phyloP scores from a whole-genome alignment of 2,113 vertebrate species.

The Smithornis capensis region DNA sequence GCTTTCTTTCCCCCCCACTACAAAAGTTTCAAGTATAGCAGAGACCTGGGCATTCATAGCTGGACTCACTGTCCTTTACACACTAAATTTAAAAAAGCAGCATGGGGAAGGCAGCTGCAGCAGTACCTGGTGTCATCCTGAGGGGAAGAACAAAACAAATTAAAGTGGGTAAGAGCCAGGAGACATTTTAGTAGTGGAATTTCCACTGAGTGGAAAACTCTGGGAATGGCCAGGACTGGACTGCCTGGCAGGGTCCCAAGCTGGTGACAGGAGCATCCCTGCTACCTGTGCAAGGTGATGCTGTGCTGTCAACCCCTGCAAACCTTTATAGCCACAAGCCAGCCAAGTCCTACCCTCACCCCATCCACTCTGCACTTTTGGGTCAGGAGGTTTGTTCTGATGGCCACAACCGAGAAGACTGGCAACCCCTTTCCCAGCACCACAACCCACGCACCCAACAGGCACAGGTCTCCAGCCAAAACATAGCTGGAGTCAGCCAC shows the following conservation, averaged over 20 bases:
- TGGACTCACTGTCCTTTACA: slow-evolving; percentile 66
- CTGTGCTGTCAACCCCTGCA: not conserved
- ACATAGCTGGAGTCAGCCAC: not conserved
- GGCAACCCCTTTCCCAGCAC: not conserved
- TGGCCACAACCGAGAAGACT: not conserved
- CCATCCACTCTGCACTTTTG: not conserved
- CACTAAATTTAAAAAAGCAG: slow-evolving; percentile 56
- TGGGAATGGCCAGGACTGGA: not conserved
- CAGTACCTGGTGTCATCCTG: slow-evolving; percentile 69
- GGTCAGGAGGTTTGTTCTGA: slow-evolving; percentile 2
- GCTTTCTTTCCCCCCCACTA: not conserved
- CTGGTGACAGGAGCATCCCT: not conserved
- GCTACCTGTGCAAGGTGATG: not conserved
- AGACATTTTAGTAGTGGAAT: not conserved
- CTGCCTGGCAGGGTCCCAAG: not conserved
- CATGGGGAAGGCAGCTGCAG: slow-evolving; percentile 58
- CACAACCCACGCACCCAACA: fast-evolving
- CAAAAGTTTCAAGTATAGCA: slow-evolving; percentile 71
- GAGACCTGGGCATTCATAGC: slow-evolving; percentile 59
- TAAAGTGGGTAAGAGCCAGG: slow-evolving; percentile 68
- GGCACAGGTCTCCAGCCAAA: not conserved
- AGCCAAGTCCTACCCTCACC: not conserved
- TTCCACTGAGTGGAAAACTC: not conserved
- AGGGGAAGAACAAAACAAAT: slow-evolving; percentile 35
- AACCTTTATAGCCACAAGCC: not conserved